phyloP scores from a whole-genome alignment of 2,888 invertebrate species.

The Scaptomyza reducta region DNA sequence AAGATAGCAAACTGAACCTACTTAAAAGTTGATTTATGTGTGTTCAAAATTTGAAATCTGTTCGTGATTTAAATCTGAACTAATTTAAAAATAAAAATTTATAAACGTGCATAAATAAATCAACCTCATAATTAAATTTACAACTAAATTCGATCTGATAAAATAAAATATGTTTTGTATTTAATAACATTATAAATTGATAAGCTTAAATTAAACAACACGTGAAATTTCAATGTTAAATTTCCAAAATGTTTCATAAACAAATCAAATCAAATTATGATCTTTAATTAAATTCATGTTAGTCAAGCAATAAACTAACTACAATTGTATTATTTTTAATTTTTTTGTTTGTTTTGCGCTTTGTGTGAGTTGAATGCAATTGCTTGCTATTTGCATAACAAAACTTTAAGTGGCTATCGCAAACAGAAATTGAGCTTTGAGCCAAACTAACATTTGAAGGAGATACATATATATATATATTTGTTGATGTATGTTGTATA shows the following conservation, averaged over 20 bases:
- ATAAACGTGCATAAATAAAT: neutral
- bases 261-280: neutral
- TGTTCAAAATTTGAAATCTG: neutral
- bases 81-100: neutral
- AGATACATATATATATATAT: neutral
- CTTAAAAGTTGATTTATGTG: neutral
- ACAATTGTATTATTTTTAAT: neutral
- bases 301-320: neutral
- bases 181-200: too few species aligned
- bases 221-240: too few species aligned
- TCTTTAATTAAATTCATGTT: neutral
- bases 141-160: too few species aligned
- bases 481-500: neutral
- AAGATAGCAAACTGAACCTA: neutral
- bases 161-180: too few species aligned
- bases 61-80: neutral
- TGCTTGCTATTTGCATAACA: neutral
- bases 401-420: constrained; percentile 17
- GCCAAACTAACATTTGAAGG: neutral
- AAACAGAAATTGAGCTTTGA: constrained; percentile 12
- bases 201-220: too few species aligned
- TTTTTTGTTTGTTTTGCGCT: neutral
- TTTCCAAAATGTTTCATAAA: too few species aligned
- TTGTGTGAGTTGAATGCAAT: neutral
- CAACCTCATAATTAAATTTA: too few species aligned